phyloP scores from a whole-genome alignment of 1,140 invertebrate genomes.

The Halotydeus destructor region DNA sequence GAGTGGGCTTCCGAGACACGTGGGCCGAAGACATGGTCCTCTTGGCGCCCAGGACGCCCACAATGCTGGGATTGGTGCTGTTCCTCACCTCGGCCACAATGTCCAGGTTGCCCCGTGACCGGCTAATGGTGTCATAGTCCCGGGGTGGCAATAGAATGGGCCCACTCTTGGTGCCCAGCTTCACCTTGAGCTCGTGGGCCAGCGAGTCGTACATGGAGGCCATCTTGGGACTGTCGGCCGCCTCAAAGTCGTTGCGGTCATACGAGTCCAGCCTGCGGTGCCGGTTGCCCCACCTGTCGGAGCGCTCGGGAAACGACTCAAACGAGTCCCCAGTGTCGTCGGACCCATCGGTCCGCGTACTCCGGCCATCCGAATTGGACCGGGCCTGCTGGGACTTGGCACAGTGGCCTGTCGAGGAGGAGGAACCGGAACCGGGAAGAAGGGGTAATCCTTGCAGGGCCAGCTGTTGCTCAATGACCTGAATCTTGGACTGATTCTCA shows the following conservation, averaged over 20 bases:
- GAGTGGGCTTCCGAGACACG: too few relatives aligned
- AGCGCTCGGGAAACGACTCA: background rate
- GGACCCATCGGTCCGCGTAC: constrained; percentile 18
- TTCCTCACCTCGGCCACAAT: constrained; percentile 43
- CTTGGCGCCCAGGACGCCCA: too few relatives aligned
- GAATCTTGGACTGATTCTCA: constrained; percentile 64
- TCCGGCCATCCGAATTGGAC: constrained; percentile 17
- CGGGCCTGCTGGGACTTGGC: constrained; percentile 19
- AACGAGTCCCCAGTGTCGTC: constrained; percentile 17
- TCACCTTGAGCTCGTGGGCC: constrained; percentile 67
- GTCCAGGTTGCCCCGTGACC: constrained; percentile 44
- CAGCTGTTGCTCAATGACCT: constrained; percentile 44
- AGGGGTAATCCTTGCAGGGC: constrained; percentile 26
- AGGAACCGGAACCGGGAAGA: background rate
- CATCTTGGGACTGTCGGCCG: background rate
- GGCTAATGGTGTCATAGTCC: constrained; percentile 60
- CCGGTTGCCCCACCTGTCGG: background rate
- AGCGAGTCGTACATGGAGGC: constrained; percentile 65
- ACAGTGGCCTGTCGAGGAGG: background rate
- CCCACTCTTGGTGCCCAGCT: constrained; percentile 38
- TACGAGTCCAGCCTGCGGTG: background rate
- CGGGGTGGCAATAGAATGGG: constrained; percentile 69
- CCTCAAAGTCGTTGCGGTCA: background rate
- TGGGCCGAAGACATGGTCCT: too few relatives aligned
- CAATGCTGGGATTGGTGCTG: constrained; percentile 14